phyloP scores from a whole-genome alignment of 1,140 invertebrate genomes.

The Periplaneta americana region DNA sequence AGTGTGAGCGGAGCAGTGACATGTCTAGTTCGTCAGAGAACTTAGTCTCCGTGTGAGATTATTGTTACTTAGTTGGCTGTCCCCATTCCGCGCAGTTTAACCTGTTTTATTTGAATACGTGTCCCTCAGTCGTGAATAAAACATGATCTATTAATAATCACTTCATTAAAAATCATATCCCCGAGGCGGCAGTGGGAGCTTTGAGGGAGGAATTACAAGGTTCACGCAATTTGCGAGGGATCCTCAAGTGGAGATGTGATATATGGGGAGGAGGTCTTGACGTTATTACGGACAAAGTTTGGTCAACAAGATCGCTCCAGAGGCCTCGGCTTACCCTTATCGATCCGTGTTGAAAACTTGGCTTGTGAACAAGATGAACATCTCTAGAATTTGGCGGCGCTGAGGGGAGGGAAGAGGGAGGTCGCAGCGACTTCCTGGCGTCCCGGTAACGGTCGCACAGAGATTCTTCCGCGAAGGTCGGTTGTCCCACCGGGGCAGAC shows the following conservation, averaged over 20 bases:
- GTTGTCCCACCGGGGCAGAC: background rate
- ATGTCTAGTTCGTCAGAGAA: background rate
- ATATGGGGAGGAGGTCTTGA: background rate
- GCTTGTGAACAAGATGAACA: conserved; percentile 2
- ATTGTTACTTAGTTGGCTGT: background rate
- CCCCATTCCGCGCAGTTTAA: background rate
- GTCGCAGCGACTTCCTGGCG: conserved; percentile 5
- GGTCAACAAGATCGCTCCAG: background rate
- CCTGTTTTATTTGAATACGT: background rate
- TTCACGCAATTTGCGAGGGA: background rate
- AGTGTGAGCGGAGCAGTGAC: background rate
- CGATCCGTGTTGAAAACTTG: conserved; percentile 9
- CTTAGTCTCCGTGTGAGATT: background rate
- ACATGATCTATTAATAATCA: background rate
- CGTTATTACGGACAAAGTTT: background rate
- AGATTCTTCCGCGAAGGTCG: conserved; percentile 3
- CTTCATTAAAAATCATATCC: background rate
- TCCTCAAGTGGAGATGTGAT: background rate
- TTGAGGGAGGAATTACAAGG: background rate
- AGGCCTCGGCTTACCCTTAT: background rate
- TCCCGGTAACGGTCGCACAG: background rate
- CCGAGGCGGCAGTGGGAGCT: background rate
- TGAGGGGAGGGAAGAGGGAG: background rate
- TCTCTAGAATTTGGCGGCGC: background rate
- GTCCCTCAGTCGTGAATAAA: background rate